phyloP scores from a whole-genome alignment of 1,140 invertebrate species.

The Drosophila insularis region DNA sequence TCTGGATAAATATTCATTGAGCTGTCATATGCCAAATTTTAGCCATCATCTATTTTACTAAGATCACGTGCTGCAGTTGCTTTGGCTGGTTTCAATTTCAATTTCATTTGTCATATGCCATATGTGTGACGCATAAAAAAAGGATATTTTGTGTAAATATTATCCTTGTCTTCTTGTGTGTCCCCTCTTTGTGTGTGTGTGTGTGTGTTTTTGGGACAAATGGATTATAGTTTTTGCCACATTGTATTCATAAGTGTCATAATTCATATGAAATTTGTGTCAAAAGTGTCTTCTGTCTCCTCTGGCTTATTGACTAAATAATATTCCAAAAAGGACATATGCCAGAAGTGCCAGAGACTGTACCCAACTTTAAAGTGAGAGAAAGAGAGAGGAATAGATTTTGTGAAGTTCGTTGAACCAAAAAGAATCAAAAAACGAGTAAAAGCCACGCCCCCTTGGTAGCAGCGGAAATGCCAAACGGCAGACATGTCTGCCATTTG shows the following conservation, averaged over 20 bases:
- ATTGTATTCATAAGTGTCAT: constrained; percentile 59
- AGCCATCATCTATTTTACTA: constrained; percentile 13
- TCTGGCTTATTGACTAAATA: constrained; percentile 44
- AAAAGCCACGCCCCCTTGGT: constrained; percentile 3
- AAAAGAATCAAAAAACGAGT: not conserved
- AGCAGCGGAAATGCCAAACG: constrained; percentile 43
- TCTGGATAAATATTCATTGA: constrained; percentile 41
- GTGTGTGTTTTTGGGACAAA: constrained; percentile 45
- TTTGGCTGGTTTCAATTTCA: constrained; percentile 30
- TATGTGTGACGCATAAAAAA: constrained; percentile 29
- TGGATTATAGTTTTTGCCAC: constrained; percentile 44
- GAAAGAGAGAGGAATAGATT: not conserved
- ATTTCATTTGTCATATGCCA: constrained; percentile 55
- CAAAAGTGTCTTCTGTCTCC: constrained; percentile 44
- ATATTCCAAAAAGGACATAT: constrained; percentile 35
- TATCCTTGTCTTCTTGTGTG: constrained; percentile 4
- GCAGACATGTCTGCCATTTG: constrained; percentile 61
- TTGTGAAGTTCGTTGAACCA: constrained; percentile 3
- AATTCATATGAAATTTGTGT: constrained; percentile 73
- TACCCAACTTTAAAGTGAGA: not conserved
- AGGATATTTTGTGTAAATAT: constrained; percentile 38
- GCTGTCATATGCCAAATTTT: constrained; percentile 51
- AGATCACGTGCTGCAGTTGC: constrained; percentile 72
- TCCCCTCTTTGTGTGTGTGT: not conserved
- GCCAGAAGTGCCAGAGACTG: not conserved